Evolutionary conservation across 2,113 vertebrate genomes (phyloP), one percentile per base, ranked within the genome.

Genomic region (Sander vitreus): DNA sequence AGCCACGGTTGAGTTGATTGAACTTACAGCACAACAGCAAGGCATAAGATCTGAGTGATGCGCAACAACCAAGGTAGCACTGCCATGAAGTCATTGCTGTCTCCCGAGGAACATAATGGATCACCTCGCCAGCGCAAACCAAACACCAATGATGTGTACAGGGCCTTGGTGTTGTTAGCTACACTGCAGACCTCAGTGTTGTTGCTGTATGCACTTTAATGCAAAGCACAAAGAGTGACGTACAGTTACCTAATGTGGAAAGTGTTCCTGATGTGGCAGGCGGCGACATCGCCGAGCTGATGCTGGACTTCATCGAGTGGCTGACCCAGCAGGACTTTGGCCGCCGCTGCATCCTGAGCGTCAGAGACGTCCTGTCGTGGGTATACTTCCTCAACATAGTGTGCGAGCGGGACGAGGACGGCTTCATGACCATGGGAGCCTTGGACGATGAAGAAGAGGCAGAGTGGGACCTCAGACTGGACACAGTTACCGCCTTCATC

Each of bases 291-390:
- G 96, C 97, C 30, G 96, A 97, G 71, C 87, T 97, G 57, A 98
- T 99, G 95, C 91, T 99, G 93, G 97, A 99, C 94, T 99, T 99
- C 83, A 96, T 97, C 53, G 95, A 97, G 65, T 99, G 98, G 98
- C 93, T 99, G 72, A 96, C 89, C 36, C 94, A 85, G 62, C 97
- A 99, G 86, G 97, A 98, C 64, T 99, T 99, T 78, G 98, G 98
- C 23, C 95, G 90, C 0, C 96, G 96, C 30, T 99, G 97, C 91
- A 96, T 99, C 81, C 89, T 98, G 62, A 99, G 97, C 10, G 96
- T 99, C 60, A 92, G 98, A 89, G 98, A 99, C 64, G 69, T 99
- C 85, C 91, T 99, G 80, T 97, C 98, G 0, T 99, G 98, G 98
- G 97, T 99, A 47, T 89, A 95, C 92, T 99, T 99, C 91, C 96